Evolutionary conservation across 1,140 invertebrate species (phyloP), one percentile per base, ranked within the genome.

Genomic region (Trissolcus basalis): DNA sequence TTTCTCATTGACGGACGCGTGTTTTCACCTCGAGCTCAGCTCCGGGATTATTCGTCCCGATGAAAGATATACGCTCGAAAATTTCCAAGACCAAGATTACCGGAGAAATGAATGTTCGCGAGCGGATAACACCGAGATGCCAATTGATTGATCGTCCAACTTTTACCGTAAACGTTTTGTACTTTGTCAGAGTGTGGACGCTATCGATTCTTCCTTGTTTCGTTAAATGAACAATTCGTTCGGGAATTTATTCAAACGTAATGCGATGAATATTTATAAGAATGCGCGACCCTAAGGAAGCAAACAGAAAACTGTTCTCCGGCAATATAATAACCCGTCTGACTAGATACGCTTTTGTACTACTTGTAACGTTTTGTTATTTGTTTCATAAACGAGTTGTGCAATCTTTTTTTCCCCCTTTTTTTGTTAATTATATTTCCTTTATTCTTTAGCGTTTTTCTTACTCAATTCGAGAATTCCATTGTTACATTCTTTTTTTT

Each of bases 111-210:
- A 68, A 59, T 47, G 45, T 51, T 58, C 36, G 53, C 53, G 36
- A 50, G 44, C 44, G 32, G 10, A 39, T 32, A 54, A 39, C 41
- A 32, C 43, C 35, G 19, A 27, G 19, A 27, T 6, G 19, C 6
- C 36, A 39, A 39, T 54, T 69, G 65, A 69, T 69, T 60, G 55
- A 69, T 69, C 45, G 56, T 13, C 12, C 7, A 53, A 53, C 49
- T 59, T 27, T 27, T 27, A 27, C 19, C 6, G 19, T 27, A 27
- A 27, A 27, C 19, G 19, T 27, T 27, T 27, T 27, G 19, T 27
- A 27, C 19, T 27, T 27, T 39, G 36, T 39, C n/a, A 39, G 36
- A n/a, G 9, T 39, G 9, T 9, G 6, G 19, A 27, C 36, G 36
- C 3, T n/a, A 11, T 39, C 36, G 9, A 11, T 39, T 39, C n/a